Evolutionary conservation across 1,140 invertebrate species (phyloP).

Genomic region (Idris sp.): DNA sequence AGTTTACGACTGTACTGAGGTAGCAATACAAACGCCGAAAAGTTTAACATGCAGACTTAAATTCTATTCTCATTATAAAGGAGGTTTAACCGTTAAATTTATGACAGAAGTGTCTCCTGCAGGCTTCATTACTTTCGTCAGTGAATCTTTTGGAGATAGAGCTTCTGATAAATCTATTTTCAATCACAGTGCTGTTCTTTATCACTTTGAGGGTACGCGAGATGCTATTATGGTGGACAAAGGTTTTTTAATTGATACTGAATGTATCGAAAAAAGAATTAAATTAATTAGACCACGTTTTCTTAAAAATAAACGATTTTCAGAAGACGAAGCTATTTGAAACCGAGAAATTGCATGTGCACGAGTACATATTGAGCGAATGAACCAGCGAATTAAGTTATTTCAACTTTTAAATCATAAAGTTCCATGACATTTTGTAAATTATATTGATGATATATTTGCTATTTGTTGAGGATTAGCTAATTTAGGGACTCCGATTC

Average conservation of each 20-base stretch:
- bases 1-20: constrained; percentile 64
- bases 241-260: constrained; percentile 13
- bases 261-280: constrained; percentile 9
- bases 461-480: constrained; percentile 34
- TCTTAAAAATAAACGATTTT: constrained; percentile 19
- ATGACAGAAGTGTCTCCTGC: constrained; percentile 61
- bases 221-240: constrained; percentile 21
- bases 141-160: constrained; percentile 32
- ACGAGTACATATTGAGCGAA: constrained; percentile 41
- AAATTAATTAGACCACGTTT: constrained; percentile 35
- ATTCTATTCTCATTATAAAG: constrained; percentile 67
- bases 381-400: constrained; percentile 33
- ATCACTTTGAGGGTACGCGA: constrained; percentile 10
- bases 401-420: constrained; percentile 33
- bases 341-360: constrained; percentile 34
- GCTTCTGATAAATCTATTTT: constrained; percentile 64
- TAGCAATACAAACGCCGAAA: constrained; percentile 50
- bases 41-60: constrained; percentile 48
- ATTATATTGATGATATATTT: constrained; percentile 45
- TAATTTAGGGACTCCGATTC: constrained; percentile 46
- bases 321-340: constrained; percentile 13
- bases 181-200: constrained; percentile 58
- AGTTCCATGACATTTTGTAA: constrained; percentile 21
- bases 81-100: constrained; percentile 65
- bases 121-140: constrained; percentile 54